Evolutionary conservation across 2,797 vertebrate species (phyloP), one percentile per base, ranked within the genome.

Genomic region (Intellagama lesueurii): DNA sequence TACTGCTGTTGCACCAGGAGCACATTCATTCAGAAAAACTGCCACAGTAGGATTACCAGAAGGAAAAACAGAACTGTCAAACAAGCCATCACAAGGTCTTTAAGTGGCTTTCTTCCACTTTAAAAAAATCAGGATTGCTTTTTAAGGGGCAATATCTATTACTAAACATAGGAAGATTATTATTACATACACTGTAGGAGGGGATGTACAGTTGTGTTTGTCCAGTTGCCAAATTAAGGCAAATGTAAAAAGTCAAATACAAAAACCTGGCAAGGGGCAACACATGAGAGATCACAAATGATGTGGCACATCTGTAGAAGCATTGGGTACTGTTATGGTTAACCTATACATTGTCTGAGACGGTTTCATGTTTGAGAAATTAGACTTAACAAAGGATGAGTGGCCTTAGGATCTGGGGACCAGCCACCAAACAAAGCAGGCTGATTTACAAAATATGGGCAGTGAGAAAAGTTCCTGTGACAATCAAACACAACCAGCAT

Each of bases 11-110:
- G 85, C 81, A 70, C 87, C 75, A 44, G 68, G 60, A 90, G 40
- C 73, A 75, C 24, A 79, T 47, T 47, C 7, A 81, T 91, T 89
- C 56, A 79, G 83, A 91, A 84, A 73, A 87, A 77, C 19, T 64
- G 69, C 22, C 79, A 83, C 88, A 90, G 88, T 47, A 60, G 83
- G 69, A 82, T 87, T 52, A 78, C 47, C 14, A 47, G 7, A 78
- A 32, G 30, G 4, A 72, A 88, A 83, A 88, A 82, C 24, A 75
- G 28, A 81, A 30, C 22, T 19, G 78, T 44, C 24, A 1, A 30
- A 88, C 60, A 44, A 83, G 17, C 78, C 32, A 78, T 32, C 16
- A 40, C 44, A 85, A 26, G 16, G 2, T 26, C 1, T 17, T 85
- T 81, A 81, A 72, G 80, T 75, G 17, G 32, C 19, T 88, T n/a